Base-by-base conservation (phyloP, 2,888 invertebrate species). In the Prenolepis imparis region DNA sequence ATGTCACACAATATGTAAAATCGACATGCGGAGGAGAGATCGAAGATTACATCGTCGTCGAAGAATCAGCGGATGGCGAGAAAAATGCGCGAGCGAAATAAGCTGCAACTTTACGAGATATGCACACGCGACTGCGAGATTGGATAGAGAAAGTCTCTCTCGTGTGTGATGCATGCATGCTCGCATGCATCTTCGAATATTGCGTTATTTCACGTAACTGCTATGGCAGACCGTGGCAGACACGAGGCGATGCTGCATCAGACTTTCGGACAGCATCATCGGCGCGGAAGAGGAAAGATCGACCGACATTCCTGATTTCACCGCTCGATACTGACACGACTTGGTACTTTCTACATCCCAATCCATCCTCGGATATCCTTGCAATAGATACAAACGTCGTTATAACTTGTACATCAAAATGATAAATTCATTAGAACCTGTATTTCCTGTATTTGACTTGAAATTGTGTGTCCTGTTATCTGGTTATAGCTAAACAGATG, bases 111-210 rank as follows among this genome's bases (percentile, higher is more conserved):
- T 84, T 83, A 84, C 84, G 86, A 86, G 28, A 28, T 28, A n/a
- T n/a, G n/a, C 80, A 74, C 77, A 61, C 55, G 39, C 28, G 28
- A 32, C 89, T 82, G 63, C 66, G 57, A 57, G 89, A 82, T 81
- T 87, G 84, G n/a, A n/a, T 28, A 3, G 90, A 90, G 90, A 90
- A 90, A 90, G 90, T 90, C 77, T 90, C 77, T 82, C 77, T 41
- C 77, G 68, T 44, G 63, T 74, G 72, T 83, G 84, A n/a, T 36
- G 84, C 28, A 28, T 84, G 86, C 84, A 88, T 81, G 75, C 82
- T 82, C 86, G 87, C 74, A 86, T 85, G 85, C 89, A 84, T 80
- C 84, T 87, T 89, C 74, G 83, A 86, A 90, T 89, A 87, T 84
- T 73, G 90, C 88, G 84, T 84, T 88, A 84, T 88, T 87, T 90